Conservation (phyloP, 2,113 vertebrate species). For the Bagarius yarrelli region DNA sequence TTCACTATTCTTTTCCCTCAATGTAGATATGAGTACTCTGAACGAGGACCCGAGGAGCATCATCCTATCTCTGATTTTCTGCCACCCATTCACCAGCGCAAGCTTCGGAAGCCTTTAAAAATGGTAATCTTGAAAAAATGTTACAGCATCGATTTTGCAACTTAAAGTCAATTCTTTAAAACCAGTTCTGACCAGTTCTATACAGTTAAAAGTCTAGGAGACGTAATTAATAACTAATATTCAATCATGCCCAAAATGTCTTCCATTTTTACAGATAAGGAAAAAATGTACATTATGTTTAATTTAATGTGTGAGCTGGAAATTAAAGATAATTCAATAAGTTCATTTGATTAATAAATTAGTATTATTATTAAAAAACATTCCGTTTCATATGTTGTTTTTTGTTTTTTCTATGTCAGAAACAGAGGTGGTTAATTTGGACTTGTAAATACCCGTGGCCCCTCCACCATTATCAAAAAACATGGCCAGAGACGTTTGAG, state of each 20-base stretch:
- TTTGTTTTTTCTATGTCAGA: background rate
- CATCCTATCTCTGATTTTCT: conserved; percentile 7
- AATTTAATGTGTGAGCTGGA: background rate
- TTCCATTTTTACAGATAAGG: too few relatives aligned
- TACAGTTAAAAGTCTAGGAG: too few relatives aligned
- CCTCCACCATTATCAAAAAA: background rate
- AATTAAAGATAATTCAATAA: background rate
- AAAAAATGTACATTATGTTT: background rate
- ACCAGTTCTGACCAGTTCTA: too few relatives aligned
- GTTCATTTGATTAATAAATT: background rate
- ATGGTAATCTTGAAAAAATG: background rate
- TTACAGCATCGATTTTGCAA: too few relatives aligned
- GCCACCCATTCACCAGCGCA: background rate
- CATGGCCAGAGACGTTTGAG: conserved; percentile 41
- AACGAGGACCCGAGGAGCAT: conserved; percentile 29
- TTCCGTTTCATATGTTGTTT: background rate
- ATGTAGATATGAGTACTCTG: conserved; percentile 15
- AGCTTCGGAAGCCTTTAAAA: conserved; percentile 15
- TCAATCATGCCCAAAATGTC: too few relatives aligned
- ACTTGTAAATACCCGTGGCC: background rate
- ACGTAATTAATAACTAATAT: too few relatives aligned
- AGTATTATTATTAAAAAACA: too few relatives aligned
- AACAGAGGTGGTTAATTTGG: background rate
- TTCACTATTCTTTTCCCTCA: conserved; percentile 38
- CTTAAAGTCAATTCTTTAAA: too few relatives aligned